Conservation (phyloP, 2,113 vertebrate species). For the Spea bombifrons region DNA sequence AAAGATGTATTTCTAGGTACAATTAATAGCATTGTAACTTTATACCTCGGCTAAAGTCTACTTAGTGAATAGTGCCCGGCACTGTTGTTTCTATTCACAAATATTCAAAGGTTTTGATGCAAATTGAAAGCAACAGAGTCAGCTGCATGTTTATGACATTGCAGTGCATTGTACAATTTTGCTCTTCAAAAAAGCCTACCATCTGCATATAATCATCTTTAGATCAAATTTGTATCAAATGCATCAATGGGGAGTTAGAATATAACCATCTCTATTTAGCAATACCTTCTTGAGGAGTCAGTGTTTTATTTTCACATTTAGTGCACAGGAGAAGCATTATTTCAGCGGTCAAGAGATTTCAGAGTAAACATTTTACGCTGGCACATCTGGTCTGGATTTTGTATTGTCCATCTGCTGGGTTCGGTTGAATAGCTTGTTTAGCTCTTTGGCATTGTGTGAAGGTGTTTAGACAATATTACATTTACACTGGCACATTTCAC, state of each 20-base stretch:
- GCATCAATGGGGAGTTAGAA: neutral
- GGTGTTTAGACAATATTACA: conserved; percentile 3
- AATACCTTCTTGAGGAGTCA: neutral
- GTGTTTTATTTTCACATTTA: neutral
- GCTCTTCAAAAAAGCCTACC: too few species aligned
- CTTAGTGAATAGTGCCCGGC: too few species aligned
- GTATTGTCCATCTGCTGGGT: neutral
- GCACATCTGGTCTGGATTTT: neutral
- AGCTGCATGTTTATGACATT: too few species aligned
- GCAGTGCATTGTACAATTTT: too few species aligned
- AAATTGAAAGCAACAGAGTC: too few species aligned
- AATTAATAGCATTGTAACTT: too few species aligned
- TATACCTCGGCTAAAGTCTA: too few species aligned
- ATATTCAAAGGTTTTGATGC: too few species aligned
- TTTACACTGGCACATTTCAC: conserved; percentile 3
- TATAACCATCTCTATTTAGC: neutral
- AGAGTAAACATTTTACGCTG: neutral
- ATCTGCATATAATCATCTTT: too few species aligned
- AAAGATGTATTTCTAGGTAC: too few species aligned
- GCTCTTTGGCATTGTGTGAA: conserved; percentile 5
- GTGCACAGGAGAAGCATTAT: neutral
- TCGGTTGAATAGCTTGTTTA: neutral
- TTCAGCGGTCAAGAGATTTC: neutral
- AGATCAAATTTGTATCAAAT: neutral
- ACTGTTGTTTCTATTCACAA: too few species aligned